phyloP scores from a whole-genome alignment of 2,797 vertebrate species.

The Dromococcyx pavoninus region DNA sequence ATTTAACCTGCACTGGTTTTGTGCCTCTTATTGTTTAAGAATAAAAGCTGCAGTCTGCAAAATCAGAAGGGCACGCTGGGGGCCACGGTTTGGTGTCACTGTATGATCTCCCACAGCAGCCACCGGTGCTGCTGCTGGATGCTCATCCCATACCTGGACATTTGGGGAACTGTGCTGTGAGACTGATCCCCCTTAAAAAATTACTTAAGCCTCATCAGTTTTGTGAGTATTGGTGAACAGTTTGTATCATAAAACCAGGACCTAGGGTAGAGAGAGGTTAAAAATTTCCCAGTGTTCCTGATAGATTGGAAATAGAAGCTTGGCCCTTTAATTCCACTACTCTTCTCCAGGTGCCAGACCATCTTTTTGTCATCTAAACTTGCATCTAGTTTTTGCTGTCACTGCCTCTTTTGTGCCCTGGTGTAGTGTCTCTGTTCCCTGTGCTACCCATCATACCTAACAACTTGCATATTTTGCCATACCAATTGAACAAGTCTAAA shows the following conservation, averaged over 20 bases:
- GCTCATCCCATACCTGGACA: background rate
- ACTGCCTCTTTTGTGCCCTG: background rate
- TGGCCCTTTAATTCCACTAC: background rate
- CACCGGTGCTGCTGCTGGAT: background rate
- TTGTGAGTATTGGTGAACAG: conserved; percentile 19
- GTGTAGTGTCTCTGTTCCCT: background rate
- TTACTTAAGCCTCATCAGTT: conserved; percentile 41
- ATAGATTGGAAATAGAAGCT: background rate
- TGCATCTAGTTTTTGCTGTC: background rate
- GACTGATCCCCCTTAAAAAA: background rate
- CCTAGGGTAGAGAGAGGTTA: conserved; percentile 37
- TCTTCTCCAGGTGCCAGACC: background rate
- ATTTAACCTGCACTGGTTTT: background rate
- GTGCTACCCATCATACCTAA: background rate
- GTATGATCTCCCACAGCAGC: background rate
- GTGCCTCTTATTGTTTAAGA: background rate
- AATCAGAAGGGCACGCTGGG: background rate
- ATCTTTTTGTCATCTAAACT: background rate
- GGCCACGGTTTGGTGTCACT: background rate
- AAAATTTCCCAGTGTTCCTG: background rate
- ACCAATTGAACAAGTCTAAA: background rate
- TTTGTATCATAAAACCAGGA: conserved; percentile 28
- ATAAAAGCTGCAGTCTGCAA: background rate
- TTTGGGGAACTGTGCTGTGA: background rate
- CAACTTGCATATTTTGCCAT: background rate